These are phyloP conservation scores for Myopa testacea DNA, from an alignment of 2,888 invertebrate genomes.

Conservation along the genomic window DNA sequence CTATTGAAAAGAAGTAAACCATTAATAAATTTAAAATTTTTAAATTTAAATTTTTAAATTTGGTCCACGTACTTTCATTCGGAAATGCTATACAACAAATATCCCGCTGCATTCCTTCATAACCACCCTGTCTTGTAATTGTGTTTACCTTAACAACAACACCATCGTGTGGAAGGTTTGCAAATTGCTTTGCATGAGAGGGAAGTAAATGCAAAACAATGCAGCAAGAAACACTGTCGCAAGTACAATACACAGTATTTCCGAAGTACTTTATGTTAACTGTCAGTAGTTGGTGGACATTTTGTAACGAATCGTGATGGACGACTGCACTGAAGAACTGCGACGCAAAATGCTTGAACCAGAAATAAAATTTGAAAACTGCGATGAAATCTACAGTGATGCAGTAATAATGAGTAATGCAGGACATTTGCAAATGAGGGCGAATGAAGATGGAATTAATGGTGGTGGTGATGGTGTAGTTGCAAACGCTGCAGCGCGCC, in stretches of 20 bases:
- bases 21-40: no score
- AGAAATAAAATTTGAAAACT: conserved; percentile 49
- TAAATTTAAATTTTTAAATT: no score
- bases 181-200: conserved; percentile 13
- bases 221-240: conserved; percentile 1
- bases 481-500: background rate
- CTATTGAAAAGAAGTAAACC: no score
- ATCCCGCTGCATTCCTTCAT: no score
- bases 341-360: conserved; percentile 42
- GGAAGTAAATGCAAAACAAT: conserved; percentile 1
- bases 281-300: background rate
- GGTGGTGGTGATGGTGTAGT: background rate
- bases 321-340: background rate
- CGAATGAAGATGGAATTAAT: background rate
- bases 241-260: conserved; percentile 27
- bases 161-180: conserved; percentile 1
- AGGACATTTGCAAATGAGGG: background rate
- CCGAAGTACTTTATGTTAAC: conserved; percentile 14
- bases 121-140: conserved; percentile 26
- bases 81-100: no score
- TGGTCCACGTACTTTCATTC: no score
- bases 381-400: conserved; percentile 46
- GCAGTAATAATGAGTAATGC: conserved; percentile 10
- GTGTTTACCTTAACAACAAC: conserved; percentile 11
- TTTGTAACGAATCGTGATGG: background rate